phyloP scores from a whole-genome alignment of 2,888 invertebrate genomes.

The Drosophila quinaria region DNA sequence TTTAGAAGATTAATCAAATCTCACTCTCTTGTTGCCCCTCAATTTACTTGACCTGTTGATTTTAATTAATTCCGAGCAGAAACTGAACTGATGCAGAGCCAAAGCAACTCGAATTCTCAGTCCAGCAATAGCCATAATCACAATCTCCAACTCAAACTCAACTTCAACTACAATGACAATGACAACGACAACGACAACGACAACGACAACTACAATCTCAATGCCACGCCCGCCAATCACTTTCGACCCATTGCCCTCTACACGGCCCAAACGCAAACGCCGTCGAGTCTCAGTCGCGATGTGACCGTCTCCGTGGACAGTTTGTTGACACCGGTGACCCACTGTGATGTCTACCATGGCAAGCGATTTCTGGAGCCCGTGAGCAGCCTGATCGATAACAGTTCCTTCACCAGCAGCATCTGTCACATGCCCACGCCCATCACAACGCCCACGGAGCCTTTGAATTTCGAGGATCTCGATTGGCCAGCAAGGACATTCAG shows the following conservation, averaged over 20 bases:
- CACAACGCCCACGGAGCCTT: slow-evolving; percentile 58
- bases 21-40: too few relatives aligned
- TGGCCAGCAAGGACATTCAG: slow-evolving; percentile 72
- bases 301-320: slow-evolving; percentile 55
- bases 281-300: slow-evolving; percentile 27
- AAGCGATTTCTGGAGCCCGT: slow-evolving; percentile 81
- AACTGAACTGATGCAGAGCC: slow-evolving; percentile 62
- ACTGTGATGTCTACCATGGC: slow-evolving; percentile 78
- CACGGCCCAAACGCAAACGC: slow-evolving; percentile 12
- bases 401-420: slow-evolving; percentile 76
- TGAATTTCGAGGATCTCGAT: slow-evolving; percentile 55
- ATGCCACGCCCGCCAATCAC: slow-evolving; percentile 53
- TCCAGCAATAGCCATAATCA: slow-evolving; percentile 24
- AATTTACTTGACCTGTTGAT: not conserved
- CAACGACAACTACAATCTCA: slow-evolving; percentile 6
- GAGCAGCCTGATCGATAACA: slow-evolving; percentile 64
- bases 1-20: slow-evolving; percentile 1
- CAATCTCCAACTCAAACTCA: slow-evolving; percentile 16
- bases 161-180: slow-evolving; percentile 13
- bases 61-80: slow-evolving; percentile 35
- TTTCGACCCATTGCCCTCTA: slow-evolving; percentile 66
- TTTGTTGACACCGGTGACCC: slow-evolving; percentile 46
- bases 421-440: slow-evolving; percentile 65
- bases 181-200: not conserved
- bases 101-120: slow-evolving; percentile 15